Base-by-base conservation (phyloP, 2,888 invertebrate species). In the Nomada lathburiana region DNA sequence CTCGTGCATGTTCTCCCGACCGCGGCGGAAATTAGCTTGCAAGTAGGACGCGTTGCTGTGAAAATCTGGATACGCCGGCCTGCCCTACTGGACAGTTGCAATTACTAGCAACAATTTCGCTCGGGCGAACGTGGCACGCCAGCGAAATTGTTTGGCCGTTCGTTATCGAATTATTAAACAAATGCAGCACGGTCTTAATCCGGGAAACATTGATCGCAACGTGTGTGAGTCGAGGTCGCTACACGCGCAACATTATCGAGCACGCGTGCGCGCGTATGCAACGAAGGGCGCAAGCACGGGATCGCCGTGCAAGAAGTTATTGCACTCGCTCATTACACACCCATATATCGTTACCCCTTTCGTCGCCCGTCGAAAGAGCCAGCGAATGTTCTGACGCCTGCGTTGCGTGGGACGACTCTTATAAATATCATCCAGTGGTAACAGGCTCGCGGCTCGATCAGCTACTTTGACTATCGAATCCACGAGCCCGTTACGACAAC, bases 361-460 rank as follows among this genome's bases (percentile, higher is more conserved):
- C n/a, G 20, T 42, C 29, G 60, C 36, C 23, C n/a, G 29, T 2
- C 26, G 20, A 13, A 11, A 29, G 18, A 53, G 18, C 52, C 10
- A 36, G 11, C 42, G 63, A 59, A 65, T n/a, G 52, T 50, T 63
- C 65, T 52, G 11, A 44, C 26, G 26, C 11, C 26, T 5, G 18
- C 13, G 63, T 62, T 16, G 16, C 36, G 23, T 29, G 16, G 47
- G 16, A 11, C 72, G 57, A 83, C 76, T 75, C 81, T 71, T 47
- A 69, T 82, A 82, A 83, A 87, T 83, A 84, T 89, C 74, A 77
- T 80, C 87, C 84, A 76, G 85, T 84, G 83, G 83, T 85, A 81
- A 42, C 70, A 85, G 83, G 87, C 80, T 85, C 84, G 87, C 82
- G 83, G 80, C 80, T 78, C 67, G 29, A 29, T 5, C 29, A 29